phyloP scores from a whole-genome alignment of 2,888 invertebrate species.

The Scaptomyza polygonia region DNA sequence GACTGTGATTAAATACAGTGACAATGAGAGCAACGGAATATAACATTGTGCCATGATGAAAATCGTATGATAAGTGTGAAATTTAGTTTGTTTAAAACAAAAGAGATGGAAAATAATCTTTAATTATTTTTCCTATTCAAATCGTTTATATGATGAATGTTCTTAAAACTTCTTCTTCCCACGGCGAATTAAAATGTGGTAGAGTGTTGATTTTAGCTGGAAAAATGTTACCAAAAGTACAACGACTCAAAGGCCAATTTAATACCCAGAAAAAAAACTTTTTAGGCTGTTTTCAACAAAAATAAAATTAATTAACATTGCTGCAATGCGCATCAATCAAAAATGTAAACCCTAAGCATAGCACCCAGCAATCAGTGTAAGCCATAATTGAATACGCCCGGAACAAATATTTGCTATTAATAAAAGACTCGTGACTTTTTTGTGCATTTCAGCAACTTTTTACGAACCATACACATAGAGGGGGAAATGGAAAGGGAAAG shows the following conservation, averaged over 20 bases:
- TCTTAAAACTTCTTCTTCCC: too few species aligned
- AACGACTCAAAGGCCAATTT: background rate
- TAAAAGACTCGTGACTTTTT: slow-evolving; percentile 42
- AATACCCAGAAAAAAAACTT: background rate
- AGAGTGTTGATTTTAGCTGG: too few species aligned
- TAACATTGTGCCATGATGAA: background rate
- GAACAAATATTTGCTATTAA: slow-evolving; percentile 55
- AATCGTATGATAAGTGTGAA: too few species aligned
- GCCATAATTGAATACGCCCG: slow-evolving; percentile 22
- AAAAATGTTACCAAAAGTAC: too few species aligned
- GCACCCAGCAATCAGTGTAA: slow-evolving; percentile 1
- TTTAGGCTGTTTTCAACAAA: too few species aligned
- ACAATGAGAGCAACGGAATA: background rate
- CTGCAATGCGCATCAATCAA: slow-evolving; percentile 38
- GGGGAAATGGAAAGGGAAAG: background rate
- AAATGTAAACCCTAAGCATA: slow-evolving; percentile 5
- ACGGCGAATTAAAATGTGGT: too few species aligned
- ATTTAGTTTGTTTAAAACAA: too few species aligned
- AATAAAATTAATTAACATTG: too few species aligned
- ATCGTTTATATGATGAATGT: too few species aligned
- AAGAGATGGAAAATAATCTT: too few species aligned
- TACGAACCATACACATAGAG: slow-evolving; percentile 7
- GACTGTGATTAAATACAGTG: background rate
- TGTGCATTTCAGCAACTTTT: slow-evolving; percentile 36
- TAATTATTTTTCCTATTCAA: too few species aligned